Conservation (phyloP, 2,888 invertebrate species). For the Orchesellides sinensis region DNA sequence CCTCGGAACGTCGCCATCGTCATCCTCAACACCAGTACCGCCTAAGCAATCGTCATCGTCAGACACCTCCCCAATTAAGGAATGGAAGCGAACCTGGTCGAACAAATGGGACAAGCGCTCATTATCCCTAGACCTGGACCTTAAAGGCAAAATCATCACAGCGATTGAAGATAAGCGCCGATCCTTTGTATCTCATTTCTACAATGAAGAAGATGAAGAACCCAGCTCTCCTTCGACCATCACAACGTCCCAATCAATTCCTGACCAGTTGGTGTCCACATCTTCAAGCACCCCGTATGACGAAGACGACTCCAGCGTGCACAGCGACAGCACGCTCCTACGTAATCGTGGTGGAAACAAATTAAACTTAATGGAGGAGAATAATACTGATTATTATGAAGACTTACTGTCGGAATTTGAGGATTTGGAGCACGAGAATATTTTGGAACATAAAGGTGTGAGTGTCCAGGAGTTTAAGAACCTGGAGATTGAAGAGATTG, state of each 20-base stretch:
- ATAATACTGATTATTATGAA: slow-evolving; percentile 23
- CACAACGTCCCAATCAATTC: slow-evolving; percentile 54
- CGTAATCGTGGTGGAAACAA: not conserved
- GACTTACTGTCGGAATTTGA: not conserved
- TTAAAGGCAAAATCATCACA: slow-evolving; percentile 71
- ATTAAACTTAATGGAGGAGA: slow-evolving; percentile 32
- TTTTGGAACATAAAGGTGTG: not conserved
- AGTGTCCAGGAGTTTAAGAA: not conserved
- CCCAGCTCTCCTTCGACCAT: slow-evolving; percentile 20
- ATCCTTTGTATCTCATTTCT: slow-evolving; percentile 71
- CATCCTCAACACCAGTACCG: slow-evolving; percentile 64
- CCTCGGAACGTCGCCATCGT: slow-evolving; percentile 33
- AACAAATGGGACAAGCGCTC: slow-evolving; percentile 73
- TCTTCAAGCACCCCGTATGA: too few species aligned
- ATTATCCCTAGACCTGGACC: slow-evolving; percentile 72
- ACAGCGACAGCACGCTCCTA: slow-evolving; percentile 1
- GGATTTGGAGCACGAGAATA: too few species aligned
- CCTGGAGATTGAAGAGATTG: slow-evolving; percentile 67
- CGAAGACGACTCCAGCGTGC: not conserved
- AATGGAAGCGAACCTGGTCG: slow-evolving; percentile 74
- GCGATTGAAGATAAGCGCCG: slow-evolving; percentile 73
- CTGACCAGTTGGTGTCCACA: slow-evolving; percentile 58
- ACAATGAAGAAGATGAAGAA: slow-evolving; percentile 68
- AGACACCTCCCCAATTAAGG: slow-evolving; percentile 75
- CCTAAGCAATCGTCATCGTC: slow-evolving; percentile 42